Conservation (phyloP, 2,888 invertebrate genomes). For the Hyalella azteca region DNA sequence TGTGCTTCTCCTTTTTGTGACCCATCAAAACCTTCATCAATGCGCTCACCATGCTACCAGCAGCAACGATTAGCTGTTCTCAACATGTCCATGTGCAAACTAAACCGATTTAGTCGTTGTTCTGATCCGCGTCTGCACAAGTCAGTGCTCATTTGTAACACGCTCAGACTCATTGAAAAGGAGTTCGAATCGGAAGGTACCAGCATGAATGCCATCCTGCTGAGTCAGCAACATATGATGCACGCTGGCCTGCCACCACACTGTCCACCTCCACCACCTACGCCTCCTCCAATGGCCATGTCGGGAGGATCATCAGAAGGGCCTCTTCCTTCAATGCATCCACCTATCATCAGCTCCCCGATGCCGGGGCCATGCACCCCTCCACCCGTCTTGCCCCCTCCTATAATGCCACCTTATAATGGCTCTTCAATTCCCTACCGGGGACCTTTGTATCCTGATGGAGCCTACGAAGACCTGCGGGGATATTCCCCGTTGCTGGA, state of each 20-base stretch:
- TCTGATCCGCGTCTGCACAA: constrained; percentile 87
- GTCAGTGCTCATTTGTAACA: constrained; percentile 92
- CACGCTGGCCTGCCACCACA: constrained; percentile 61
- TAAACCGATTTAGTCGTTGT: constrained; percentile 84
- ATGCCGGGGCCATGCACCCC: constrained; percentile 50
- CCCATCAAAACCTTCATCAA: constrained; percentile 75
- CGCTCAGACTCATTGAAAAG: constrained; percentile 83
- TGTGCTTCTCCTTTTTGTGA: constrained; percentile 67
- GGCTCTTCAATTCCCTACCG: constrained; percentile 44
- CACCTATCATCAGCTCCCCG: constrained; percentile 43
- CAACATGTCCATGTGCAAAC: constrained; percentile 89
- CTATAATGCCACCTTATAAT: constrained; percentile 44
- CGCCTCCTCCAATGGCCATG: constrained; percentile 60
- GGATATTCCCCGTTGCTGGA: constrained; percentile 48
- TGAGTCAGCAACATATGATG: constrained; percentile 49
- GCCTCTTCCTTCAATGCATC: constrained; percentile 58
- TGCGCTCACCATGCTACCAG: constrained; percentile 78
- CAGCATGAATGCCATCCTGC: constrained; percentile 56
- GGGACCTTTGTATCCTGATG: constrained; percentile 40
- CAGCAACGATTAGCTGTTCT: constrained; percentile 86
- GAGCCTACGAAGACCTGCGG: constrained; percentile 49
- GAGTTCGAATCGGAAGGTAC: constrained; percentile 76
- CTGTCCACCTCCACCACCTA: constrained; percentile 63
- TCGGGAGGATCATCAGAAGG: constrained; percentile 41
- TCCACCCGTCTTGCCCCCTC: constrained; percentile 45